phyloP scores from a whole-genome alignment of 2,797 vertebrate genomes.

The Danio choprae region DNA sequence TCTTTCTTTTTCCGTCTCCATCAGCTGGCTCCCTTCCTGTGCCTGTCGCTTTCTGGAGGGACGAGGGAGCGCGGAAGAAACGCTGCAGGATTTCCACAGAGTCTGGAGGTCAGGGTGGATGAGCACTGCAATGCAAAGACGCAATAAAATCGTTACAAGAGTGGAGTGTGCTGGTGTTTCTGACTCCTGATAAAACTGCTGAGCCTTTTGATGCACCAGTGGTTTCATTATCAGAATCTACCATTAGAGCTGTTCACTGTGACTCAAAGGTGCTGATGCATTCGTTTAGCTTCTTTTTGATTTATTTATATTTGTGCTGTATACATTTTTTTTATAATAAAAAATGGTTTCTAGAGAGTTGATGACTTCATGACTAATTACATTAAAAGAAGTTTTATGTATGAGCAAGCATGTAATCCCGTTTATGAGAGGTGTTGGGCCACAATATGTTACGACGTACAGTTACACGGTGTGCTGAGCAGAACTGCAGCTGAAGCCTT shows the following conservation, averaged over 20 bases:
- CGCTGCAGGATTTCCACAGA: conserved; percentile 75
- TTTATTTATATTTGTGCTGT: conserved; percentile 12
- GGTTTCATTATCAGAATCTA: conserved; percentile 9
- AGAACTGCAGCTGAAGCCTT: conserved; percentile 68
- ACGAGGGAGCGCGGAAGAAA: conserved; percentile 50
- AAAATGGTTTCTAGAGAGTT: background rate
- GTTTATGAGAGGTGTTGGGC: conserved; percentile 13
- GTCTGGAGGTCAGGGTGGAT: conserved; percentile 72
- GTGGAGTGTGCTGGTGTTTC: background rate
- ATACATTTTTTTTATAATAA: background rate
- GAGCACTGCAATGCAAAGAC: conserved; percentile 63
- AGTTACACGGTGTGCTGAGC: conserved; percentile 72
- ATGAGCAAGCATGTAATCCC: background rate
- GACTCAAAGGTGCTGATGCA: background rate
- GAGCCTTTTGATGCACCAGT: background rate
- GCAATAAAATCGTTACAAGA: conserved; percentile 6
- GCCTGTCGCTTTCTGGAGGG: conserved; percentile 38
- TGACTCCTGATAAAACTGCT: conserved; percentile 9
- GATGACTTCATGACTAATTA: background rate
- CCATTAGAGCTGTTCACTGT: background rate
- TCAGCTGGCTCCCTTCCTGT: conserved; percentile 49
- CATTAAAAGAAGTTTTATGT: background rate
- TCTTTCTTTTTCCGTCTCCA: conserved; percentile 65
- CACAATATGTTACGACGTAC: conserved; percentile 66
- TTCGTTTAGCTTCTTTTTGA: background rate